Evolutionary conservation across 2,113 vertebrate species (phyloP), one percentile per base, ranked within the genome.

Genomic region (Hystrix brachyura): DNA sequence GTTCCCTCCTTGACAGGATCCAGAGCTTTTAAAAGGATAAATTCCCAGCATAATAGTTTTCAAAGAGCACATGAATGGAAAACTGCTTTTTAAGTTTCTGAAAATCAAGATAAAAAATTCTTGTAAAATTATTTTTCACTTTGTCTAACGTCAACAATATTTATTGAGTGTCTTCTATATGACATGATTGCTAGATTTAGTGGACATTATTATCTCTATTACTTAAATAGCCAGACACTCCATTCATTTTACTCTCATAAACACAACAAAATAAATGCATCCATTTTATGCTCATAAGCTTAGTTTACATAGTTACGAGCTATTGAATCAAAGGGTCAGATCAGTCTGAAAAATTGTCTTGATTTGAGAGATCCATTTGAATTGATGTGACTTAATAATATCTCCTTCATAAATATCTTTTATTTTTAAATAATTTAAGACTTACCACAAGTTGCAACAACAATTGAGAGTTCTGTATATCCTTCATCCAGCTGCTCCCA

Each of bases 321-420:
- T 79, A 69, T 64, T 95, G 38, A 93, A 88, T 83, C 55, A 82
- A 9, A 23, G 62, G 51, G 65, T 96, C 94, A 38, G 51, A 25
- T 67, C 82, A 34, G 15, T 62, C 55, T 96, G 55, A 69, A 90
- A 95, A 94, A 38, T 69, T 90, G 17, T 87, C 27, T 38, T 85
- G 74, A 71, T 92, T 98, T 93, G 90, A 13, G 95, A 83, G 69
- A 94, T 64, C 15, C 57, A 57, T 96, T 87, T 95, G 93, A 65
- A 97, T 91, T 34, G 48, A 74, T 94, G 21, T 51, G 60, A 96
- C 43, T 12, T 10, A 71, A 15, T 76, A 55, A 71, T 62, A 62
- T 8, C 7, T 19, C 7, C 34, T 82, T 14, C 72, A 27, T 71
- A 80, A 91, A 46, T 72, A 55, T 69, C 43, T 90, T 86, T 60